Percentiles rank a stretch among this genome's conserved stretches.
phyloP scores from a whole-genome alignment of 2,797 vertebrate genomes.

The Microctenopoma steveboyesi region DNA sequence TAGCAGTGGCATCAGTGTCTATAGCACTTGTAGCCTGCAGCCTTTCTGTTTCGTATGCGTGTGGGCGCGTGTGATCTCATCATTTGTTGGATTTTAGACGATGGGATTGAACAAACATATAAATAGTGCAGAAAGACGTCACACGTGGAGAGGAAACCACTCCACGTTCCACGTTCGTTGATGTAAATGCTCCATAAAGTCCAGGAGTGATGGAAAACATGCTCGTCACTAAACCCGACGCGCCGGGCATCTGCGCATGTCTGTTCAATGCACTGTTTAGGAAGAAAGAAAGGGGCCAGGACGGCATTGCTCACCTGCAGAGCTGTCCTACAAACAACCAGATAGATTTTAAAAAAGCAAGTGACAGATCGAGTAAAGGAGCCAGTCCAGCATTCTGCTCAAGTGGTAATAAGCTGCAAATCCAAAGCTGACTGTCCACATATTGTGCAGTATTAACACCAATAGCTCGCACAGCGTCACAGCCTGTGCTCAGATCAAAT shows the following conservation, averaged over 20 bases:
- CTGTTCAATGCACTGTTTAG: constrained; percentile 40
- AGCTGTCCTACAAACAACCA: constrained; percentile 42
- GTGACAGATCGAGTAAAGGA: constrained; percentile 9
- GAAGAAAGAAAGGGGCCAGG: constrained; percentile 35
- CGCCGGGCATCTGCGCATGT: neutral
- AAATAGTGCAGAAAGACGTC: constrained; percentile 20
- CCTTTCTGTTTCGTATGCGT: constrained; percentile 21
- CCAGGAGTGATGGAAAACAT: neutral
- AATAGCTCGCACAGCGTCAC: neutral
- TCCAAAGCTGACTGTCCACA: constrained; percentile 44
- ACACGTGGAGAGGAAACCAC: constrained; percentile 8
- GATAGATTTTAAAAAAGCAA: constrained; percentile 23
- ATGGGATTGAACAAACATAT: constrained; percentile 30
- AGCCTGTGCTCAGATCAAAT: neutral
- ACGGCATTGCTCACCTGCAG: constrained; percentile 41
- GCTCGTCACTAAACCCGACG: neutral
- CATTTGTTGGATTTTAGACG: constrained; percentile 49
- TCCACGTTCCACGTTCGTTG: constrained; percentile 5
- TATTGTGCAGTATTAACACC: constrained; percentile 22
- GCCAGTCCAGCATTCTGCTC: constrained; percentile 12
- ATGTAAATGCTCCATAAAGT: neutral
- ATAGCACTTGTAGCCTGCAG: constrained; percentile 65
- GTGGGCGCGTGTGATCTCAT: constrained; percentile 46
- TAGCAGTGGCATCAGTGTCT: constrained; percentile 63
- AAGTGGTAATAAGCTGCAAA: constrained; percentile 41